Percentiles rank a stretch among this genome's conserved stretches.
Evolutionary conservation across 1,140 invertebrate genomes (phyloP).

Genomic region (Magallana angulata): DNA sequence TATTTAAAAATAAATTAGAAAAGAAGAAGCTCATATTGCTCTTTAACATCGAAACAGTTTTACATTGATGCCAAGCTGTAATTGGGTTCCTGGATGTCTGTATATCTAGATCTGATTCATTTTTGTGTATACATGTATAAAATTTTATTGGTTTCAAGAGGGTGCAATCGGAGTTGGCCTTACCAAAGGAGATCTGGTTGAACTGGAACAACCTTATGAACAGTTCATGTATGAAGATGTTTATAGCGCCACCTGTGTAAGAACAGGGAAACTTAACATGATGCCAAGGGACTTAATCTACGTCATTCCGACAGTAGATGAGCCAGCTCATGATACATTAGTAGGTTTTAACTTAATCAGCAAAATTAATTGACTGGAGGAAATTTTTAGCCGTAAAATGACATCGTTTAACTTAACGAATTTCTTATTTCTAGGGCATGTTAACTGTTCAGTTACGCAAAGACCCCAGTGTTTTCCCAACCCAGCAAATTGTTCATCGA

Average conservation of each 20-base stretch:
- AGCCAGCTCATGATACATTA: constrained; percentile 62
- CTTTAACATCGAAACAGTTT: too few species aligned
- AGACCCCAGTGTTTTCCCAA: constrained; percentile 52
- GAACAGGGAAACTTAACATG: constrained; percentile 59
- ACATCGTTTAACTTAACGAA: too few species aligned
- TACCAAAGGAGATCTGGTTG: constrained; percentile 62
- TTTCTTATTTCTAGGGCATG: constrained; percentile 51
- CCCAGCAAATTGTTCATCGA: constrained; percentile 36
- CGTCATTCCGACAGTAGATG: constrained; percentile 61
- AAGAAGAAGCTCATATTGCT: too few species aligned
- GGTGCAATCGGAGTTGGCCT: constrained; percentile 54
- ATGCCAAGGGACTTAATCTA: constrained; percentile 67
- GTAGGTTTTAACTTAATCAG: constrained; percentile 50
- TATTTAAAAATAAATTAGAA: too few species aligned
- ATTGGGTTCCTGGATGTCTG: too few species aligned
- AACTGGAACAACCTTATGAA: constrained; percentile 61
- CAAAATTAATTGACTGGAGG: not conserved
- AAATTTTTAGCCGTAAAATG: too few species aligned
- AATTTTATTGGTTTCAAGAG: constrained; percentile 35
- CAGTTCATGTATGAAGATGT: constrained; percentile 58
- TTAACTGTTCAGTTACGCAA: constrained; percentile 63
- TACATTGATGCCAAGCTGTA: too few species aligned
- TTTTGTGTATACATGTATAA: too few species aligned
- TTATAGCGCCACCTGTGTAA: constrained; percentile 61
- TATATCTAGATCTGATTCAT: too few species aligned